Evolutionary conservation across 2,113 vertebrate genomes (phyloP), one percentile per base, ranked within the genome.

Genomic region (Tachycineta bicolor): DNA sequence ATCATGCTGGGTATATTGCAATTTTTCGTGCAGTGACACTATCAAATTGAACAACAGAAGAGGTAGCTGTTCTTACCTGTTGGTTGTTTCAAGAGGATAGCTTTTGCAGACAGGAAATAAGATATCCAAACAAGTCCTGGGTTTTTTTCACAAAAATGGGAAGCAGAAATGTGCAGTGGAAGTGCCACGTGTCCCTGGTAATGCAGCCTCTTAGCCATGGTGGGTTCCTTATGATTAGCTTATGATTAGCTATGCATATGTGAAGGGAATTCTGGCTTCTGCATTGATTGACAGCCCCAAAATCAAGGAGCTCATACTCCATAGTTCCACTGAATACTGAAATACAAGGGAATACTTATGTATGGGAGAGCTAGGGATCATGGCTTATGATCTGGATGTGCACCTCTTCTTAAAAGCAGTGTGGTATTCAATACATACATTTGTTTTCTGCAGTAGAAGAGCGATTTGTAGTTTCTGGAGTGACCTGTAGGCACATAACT

Each of bases 121-220:
- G 20, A 37, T 46, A 20, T 62, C 50, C 55, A 52, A 69, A 44
- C 19, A 52, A 75, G 29, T 50, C 18, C 34, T 0, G 37, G 37
- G 0, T 37, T 79, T 93, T 71, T 52, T 29, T 83, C 22, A 14
- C 4, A 1, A 34, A 44, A 52, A 14, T 29, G 52, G 64, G 70
- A 83, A 83, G 46, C 28, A 47, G 18, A 71, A 29, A 41, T 7
- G 18, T 1, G 1, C 24, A 37, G 10, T 34, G 21, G 34, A 55
- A 58, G 44, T 17, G 26, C 17, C 2, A 21, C 33, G 29, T 20
- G 8, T 59, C 71, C 19, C 34, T 58, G 25, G 12, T 58, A 65
- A 29, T 0, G 1, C 23, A 21, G 26, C 9, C 21, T 47, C 20
- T 44, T n/a, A 24, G 15, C 24, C 22, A 5, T 1, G 1, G 20